Evolutionary conservation across 1,140 invertebrate species (phyloP).

Genomic region (Leptinotarsa lineolata): DNA sequence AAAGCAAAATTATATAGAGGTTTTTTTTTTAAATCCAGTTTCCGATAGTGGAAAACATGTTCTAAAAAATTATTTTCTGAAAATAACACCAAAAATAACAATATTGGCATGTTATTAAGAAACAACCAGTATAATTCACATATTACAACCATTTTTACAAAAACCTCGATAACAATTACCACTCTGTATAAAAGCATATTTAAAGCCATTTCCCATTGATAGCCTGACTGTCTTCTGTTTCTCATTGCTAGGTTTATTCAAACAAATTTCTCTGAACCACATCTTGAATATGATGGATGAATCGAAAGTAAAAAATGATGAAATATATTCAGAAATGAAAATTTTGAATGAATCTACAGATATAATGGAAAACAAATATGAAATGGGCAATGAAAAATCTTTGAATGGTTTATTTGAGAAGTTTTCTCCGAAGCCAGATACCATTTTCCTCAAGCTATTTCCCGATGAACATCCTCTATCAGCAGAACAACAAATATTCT

Average conservation of each 20-base stretch:
- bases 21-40: too few species aligned
- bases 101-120: too few species aligned
- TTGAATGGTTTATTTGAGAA: background rate
- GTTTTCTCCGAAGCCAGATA: constrained; percentile 40
- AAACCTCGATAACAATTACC: too few species aligned
- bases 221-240: background rate
- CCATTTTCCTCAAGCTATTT: constrained; percentile 37
- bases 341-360: background rate
- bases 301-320: background rate
- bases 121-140: too few species aligned
- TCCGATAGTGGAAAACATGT: too few species aligned
- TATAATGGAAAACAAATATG: background rate
- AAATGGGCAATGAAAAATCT: background rate
- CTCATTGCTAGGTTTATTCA: background rate
- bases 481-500: constrained; percentile 43
- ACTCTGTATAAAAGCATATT: too few species aligned
- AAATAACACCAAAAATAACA: too few species aligned
- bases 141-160: too few species aligned
- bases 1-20: too few species aligned
- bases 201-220: background rate
- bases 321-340: background rate
- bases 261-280: background rate
- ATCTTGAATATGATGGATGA: background rate
- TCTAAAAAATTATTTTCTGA: too few species aligned
- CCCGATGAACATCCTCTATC: constrained; percentile 39